phyloP scores from a whole-genome alignment of 2,888 invertebrate species.

The Oxycera nigricornis region DNA sequence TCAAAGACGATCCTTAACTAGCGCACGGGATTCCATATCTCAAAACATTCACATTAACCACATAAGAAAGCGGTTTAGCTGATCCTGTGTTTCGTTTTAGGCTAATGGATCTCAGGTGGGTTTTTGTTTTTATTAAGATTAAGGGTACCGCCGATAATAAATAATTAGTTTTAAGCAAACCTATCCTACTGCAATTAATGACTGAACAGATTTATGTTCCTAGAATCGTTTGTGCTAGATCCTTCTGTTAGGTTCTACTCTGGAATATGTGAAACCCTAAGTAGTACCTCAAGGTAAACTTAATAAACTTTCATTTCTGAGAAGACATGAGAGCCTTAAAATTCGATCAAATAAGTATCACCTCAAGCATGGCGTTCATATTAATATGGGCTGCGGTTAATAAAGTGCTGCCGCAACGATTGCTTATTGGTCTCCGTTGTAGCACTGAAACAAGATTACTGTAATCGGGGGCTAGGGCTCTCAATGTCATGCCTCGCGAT shows the following conservation, averaged over 20 bases:
- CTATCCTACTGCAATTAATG: no score
- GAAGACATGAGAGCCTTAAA: neutral
- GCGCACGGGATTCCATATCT: conserved; percentile 16
- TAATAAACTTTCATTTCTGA: neutral
- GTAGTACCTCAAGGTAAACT: no score
- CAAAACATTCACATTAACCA: conserved; percentile 30
- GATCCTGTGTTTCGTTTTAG: conserved; percentile 9
- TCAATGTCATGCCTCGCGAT: neutral
- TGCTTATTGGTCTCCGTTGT: conserved; percentile 25
- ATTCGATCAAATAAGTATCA: neutral
- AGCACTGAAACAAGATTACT: conserved; percentile 35
- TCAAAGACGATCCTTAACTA: conserved; percentile 16
- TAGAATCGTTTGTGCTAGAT: no score
- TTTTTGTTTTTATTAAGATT: neutral
- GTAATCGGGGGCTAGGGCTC: conserved; percentile 22
- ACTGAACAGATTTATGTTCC: no score
- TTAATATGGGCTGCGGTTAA: neutral
- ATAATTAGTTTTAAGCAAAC: no score
- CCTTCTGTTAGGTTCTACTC: no score
- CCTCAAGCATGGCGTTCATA: neutral
- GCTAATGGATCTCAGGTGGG: conserved; percentile 23
- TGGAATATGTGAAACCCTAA: no score
- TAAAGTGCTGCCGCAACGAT: conserved; percentile 19
- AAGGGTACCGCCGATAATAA: no score
- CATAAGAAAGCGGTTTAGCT: neutral